Conservation (phyloP, 2,113 vertebrate species). For the Hucho hucho region DNA sequence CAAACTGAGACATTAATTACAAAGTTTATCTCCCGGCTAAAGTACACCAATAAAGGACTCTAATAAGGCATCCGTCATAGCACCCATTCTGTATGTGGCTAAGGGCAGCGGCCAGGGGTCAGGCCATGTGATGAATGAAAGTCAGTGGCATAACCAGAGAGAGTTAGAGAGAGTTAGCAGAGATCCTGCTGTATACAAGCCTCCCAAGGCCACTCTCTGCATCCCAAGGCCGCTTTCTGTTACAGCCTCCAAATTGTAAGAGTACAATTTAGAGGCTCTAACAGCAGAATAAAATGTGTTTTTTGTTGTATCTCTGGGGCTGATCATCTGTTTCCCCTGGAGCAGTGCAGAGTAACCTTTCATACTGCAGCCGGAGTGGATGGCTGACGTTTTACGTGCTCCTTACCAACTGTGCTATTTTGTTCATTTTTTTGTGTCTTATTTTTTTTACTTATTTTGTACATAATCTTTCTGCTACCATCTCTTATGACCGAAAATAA, state of each 20-base stretch:
- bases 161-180: not conserved
- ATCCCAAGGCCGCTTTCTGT: not conserved
- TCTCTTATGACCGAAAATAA: no score
- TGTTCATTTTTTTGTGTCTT: no score
- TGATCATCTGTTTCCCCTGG: not conserved
- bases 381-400: no score
- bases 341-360: not conserved
- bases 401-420: no score
- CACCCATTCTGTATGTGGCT: conserved; percentile 55
- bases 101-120: conserved; percentile 73
- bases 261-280: not conserved
- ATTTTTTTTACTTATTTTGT: no score
- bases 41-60: conserved; percentile 75
- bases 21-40: conserved; percentile 76
- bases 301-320: not conserved
- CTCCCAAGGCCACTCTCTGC: not conserved
- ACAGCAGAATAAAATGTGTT: not conserved
- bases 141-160: conserved; percentile 44
- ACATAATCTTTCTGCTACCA: no score
- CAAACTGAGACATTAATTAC: conserved; percentile 81
- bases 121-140: conserved; percentile 67
- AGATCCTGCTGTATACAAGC: not conserved
- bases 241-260: not conserved
- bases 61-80: conserved; percentile 77
- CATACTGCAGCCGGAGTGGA: not conserved